Conservation (phyloP, 2,797 vertebrate genomes). For the Pipistrellus pygmaeus region DNA sequence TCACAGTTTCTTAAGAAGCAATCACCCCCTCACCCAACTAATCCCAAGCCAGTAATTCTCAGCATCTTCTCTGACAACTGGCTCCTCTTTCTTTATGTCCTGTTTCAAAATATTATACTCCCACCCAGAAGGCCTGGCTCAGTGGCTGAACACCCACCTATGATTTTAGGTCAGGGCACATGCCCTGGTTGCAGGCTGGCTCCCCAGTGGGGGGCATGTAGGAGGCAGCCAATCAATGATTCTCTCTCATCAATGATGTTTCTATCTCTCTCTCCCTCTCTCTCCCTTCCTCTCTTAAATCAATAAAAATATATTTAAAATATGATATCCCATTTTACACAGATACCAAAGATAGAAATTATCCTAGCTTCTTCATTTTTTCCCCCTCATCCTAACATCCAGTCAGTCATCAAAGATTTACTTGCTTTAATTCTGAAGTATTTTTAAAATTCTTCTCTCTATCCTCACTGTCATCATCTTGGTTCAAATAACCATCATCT, state of each 20-base stretch:
- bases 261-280: no score
- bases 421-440: background rate
- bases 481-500: background rate
- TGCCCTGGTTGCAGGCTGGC: no score
- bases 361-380: background rate
- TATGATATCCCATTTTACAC: background rate
- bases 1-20: background rate
- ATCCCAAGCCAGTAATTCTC: background rate
- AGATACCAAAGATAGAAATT: conserved; percentile 15
- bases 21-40: background rate
- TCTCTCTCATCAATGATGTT: no score
- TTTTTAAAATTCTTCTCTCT: background rate
- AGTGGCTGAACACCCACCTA: no score
- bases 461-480: background rate
- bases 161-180: no score
- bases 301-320: background rate
- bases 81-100: background rate
- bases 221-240: no score
- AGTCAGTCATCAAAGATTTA: background rate
- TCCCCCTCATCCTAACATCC: background rate
- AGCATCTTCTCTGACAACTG: conserved; percentile 4
- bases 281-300: no score
- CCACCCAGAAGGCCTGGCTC: no score
- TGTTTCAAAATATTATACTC: background rate
- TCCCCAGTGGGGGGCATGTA: no score